Percentiles rank a stretch among this genome's conserved stretches.
These are phyloP conservation scores for Apodemia mormo DNA, from an alignment of 2,888 invertebrate species.

Conservation along the genomic window DNA sequence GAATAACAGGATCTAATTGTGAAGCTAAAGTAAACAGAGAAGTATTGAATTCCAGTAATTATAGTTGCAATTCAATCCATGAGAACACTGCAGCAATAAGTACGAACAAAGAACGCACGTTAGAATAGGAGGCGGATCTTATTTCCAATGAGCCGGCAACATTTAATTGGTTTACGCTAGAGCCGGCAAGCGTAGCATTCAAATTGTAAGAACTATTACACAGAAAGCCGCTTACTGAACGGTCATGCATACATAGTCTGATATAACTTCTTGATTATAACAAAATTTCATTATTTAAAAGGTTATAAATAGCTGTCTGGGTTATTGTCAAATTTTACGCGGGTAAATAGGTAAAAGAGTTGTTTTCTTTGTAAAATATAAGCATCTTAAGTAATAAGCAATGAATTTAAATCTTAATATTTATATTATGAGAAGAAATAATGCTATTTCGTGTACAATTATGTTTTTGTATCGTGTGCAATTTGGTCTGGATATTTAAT, in stretches of 20 bases:
- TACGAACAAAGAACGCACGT: constrained; percentile 28
- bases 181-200: constrained; percentile 51
- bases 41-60: neutral
- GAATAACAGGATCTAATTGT: no score
- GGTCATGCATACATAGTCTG: neutral
- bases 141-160: constrained; percentile 60
- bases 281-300: no score
- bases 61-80: neutral
- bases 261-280: neutral
- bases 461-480: no score
- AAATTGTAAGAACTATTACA: constrained; percentile 41
- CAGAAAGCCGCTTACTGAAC: neutral
- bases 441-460: no score
- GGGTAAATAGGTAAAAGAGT: no score
- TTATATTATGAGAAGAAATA: no score
- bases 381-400: no score
- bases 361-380: no score
- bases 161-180: constrained; percentile 58
- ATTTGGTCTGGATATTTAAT: no score
- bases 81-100: constrained; percentile 33
- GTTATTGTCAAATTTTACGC: no score
- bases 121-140: constrained; percentile 41
- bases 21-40: neutral
- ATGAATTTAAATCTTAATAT: no score
- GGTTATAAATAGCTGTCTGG: no score